Evolutionary conservation across 2,113 vertebrate genomes (phyloP).

Genomic region (Thermophis baileyi): DNA sequence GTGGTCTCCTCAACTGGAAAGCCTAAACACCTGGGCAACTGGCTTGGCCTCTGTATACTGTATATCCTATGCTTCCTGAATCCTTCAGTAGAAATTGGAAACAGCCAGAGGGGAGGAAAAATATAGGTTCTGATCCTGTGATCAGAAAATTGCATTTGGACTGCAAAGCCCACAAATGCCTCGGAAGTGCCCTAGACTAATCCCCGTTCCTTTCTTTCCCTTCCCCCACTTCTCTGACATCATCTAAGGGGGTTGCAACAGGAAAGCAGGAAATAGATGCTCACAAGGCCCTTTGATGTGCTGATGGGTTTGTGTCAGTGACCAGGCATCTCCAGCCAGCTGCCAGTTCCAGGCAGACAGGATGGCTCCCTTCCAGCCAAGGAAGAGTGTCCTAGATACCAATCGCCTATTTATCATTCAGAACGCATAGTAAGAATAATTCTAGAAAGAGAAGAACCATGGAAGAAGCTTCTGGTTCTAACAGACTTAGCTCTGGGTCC

Average conservation of each 20-base stretch:
- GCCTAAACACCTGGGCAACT: background rate
- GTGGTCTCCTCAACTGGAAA: background rate
- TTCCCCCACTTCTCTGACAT: slow-evolving; percentile 7
- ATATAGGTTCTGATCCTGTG: background rate
- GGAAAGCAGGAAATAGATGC: slow-evolving; percentile 24
- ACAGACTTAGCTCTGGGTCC: background rate
- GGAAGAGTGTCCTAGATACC: background rate
- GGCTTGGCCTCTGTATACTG: background rate
- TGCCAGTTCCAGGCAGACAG: background rate
- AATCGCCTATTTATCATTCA: slow-evolving; percentile 2
- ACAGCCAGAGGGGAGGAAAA: background rate
- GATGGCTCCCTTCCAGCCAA: background rate
- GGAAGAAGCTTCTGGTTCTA: background rate
- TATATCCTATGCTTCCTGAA: background rate
- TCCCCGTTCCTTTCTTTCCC: background rate
- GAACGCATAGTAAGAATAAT: background rate
- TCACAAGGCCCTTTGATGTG: slow-evolving; percentile 14
- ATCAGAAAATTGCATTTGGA: background rate
- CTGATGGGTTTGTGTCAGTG: background rate
- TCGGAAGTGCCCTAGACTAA: fast-evolving
- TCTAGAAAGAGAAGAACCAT: background rate
- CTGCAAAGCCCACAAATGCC: background rate
- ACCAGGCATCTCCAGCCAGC: background rate
- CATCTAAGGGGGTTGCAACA: background rate
- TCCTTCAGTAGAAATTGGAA: background rate